phyloP scores from a whole-genome alignment of 2,797 vertebrate genomes.

The Apogon hyalosoma region DNA sequence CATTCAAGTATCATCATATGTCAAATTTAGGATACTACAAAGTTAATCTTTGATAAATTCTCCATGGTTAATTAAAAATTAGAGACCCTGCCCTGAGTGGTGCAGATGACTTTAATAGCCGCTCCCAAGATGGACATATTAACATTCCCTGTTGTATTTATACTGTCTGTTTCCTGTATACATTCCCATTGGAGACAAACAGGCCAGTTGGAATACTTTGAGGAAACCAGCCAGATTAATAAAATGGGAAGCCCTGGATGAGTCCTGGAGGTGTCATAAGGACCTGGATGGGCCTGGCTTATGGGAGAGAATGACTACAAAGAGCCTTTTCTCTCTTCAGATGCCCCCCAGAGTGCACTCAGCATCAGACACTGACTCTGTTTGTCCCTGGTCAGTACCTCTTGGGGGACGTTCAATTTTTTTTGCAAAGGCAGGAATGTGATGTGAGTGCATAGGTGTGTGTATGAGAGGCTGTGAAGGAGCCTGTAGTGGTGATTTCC shows the following conservation, averaged over 20 bases:
- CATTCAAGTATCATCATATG: too few species aligned
- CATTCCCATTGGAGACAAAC: conserved; percentile 54
- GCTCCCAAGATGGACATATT: conserved; percentile 64
- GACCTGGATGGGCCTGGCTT: conserved; percentile 39
- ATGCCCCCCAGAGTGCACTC: conserved; percentile 46
- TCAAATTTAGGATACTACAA: conserved; percentile 5
- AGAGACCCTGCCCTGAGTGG: conserved; percentile 31
- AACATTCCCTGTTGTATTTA: conserved; percentile 73
- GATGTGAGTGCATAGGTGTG: conserved; percentile 25
- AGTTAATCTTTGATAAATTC: conserved; percentile 28
- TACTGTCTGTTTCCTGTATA: conserved; percentile 75
- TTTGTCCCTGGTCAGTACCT: conserved; percentile 41
- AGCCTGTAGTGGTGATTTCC: conserved; percentile 41
- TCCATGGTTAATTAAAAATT: conserved; percentile 61
- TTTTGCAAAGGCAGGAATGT: conserved; percentile 27
- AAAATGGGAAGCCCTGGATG: conserved; percentile 38
- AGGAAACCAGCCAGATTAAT: conserved; percentile 34
- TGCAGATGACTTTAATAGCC: conserved; percentile 52
- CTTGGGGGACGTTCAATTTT: conserved; percentile 22
- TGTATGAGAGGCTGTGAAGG: conserved; percentile 9
- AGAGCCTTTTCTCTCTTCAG: conserved; percentile 60
- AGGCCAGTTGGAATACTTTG: conserved; percentile 24
- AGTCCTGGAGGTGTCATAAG: conserved; percentile 68
- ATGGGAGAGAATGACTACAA: conserved; percentile 40
- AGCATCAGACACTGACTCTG: conserved; percentile 30